Conservation (phyloP, 2,797 vertebrate genomes). For the Cichlasoma orientale region DNA sequence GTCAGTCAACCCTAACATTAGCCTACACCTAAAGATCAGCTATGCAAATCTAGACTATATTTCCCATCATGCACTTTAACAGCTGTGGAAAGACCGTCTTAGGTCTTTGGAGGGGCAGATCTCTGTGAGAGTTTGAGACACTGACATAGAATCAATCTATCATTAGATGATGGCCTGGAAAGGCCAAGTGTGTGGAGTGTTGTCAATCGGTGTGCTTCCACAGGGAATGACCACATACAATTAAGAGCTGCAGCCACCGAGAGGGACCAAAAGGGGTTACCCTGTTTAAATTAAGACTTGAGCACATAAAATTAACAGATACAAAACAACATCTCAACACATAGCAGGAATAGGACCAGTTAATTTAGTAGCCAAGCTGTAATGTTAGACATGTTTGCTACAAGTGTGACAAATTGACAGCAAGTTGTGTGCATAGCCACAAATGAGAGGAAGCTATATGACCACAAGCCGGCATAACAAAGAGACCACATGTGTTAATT, state of each 20-base stretch:
- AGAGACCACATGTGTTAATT: slow-evolving; percentile 46
- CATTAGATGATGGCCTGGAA: slow-evolving; percentile 6
- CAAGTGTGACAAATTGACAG: slow-evolving; percentile 64
- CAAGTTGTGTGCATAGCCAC: slow-evolving; percentile 28
- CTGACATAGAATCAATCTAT: slow-evolving; percentile 13
- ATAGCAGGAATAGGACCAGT: neutral
- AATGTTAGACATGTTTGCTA: slow-evolving; percentile 43
- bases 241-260: neutral
- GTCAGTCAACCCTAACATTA: slow-evolving; percentile 5
- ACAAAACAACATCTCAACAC: slow-evolving; percentile 10
- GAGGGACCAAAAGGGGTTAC: slow-evolving; percentile 1
- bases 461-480: slow-evolving; percentile 38
- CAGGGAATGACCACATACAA: neutral
- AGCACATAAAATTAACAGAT: slow-evolving; percentile 25
- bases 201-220: slow-evolving; percentile 14
- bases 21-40: slow-evolving; percentile 23
- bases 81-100: slow-evolving; percentile 9
- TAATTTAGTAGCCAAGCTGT: slow-evolving; percentile 25
- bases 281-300: neutral
- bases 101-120: slow-evolving; percentile 26
- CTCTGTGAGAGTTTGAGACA: slow-evolving; percentile 14
- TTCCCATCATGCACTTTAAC: slow-evolving; percentile 17
- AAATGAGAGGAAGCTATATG: slow-evolving; percentile 31
- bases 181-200: neutral
- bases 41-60: slow-evolving; percentile 14